Base-by-base conservation (phyloP, 2,113 vertebrate genomes). In the Perognathus longimembris region DNA sequence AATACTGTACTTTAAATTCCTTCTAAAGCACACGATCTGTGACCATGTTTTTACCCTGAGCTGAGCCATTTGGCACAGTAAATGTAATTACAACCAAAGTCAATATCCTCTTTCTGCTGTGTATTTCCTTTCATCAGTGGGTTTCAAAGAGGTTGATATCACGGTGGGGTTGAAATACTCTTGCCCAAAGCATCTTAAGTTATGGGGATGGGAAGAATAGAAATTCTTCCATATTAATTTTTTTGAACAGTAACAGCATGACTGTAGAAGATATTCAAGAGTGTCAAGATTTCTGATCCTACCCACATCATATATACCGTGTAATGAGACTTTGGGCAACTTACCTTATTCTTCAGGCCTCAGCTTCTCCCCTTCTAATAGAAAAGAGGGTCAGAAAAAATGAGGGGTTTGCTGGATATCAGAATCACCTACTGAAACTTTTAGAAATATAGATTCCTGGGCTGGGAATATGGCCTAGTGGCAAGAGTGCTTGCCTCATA, bases 51-150 rank as follows among this genome's bases (percentile, higher is more conserved):
- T 91, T 59, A 85, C 70, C 88, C 73, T 21, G 42, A 91, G 85
- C 76, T 42, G 59, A 90, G 81, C 59, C 34, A 12, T 92, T 69
- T 90, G 94, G 70, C 91, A 88, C 57, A 85, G 92, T 79, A 96
- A 95, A 96, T 76, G 94, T 45, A 92, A 95, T 94, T 89, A 91
- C 77, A 91, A 82, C 80, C 87, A 91, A 95, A 95, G 92, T 91
- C 94, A 94, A 91, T 91, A 91, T 38, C 63, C 28, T 82, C 42
- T 94, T 95, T 50, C 66, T 20, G 36, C 66, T 40, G 28, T 15
- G 1, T 21, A 80, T 67, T 83, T 85, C 63, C 78, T 94, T 94
- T 95, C 78, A 94, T 96, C 92, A 88, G 32, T 59, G 74, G 66
- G 8, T 91, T 91, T 95, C 91, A 86, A 93, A 94, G 87, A 24